Percentiles rank a stretch among this genome's conserved stretches.
Evolutionary conservation across 2,888 invertebrate species (phyloP).

Genomic region (Acleris literana): DNA sequence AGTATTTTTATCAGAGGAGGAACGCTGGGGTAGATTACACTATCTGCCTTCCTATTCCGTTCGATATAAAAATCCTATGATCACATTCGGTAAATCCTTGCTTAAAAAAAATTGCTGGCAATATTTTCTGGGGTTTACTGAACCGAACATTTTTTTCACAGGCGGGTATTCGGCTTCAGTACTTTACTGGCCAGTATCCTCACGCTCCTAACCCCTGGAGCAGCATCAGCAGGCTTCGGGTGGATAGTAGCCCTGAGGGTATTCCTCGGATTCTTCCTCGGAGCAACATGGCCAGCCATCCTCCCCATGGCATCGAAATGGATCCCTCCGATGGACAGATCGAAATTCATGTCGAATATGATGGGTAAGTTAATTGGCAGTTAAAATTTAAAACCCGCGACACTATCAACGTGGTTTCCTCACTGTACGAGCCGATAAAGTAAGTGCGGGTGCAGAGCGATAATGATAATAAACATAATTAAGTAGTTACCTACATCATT

Average conservation of each 20-base stretch:
- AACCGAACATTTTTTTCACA: conserved; percentile 43
- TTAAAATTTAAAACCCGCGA: too few relatives aligned
- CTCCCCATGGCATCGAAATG: conserved; percentile 96
- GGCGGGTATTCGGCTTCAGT: conserved; percentile 93
- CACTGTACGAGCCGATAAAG: neutral
- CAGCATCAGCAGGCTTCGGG: conserved; percentile 87
- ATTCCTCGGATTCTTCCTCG: conserved; percentile 90
- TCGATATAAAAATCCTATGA: too few relatives aligned
- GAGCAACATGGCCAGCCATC: conserved; percentile 97
- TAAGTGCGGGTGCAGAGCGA: neutral
- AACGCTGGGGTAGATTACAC: too few relatives aligned
- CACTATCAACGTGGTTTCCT: conserved; percentile 1
- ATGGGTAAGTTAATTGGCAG: conserved; percentile 85
- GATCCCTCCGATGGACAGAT: conserved; percentile 97
- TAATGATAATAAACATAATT: conserved; percentile 3
- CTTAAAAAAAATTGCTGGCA: too few relatives aligned
- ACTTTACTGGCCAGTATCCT: conserved; percentile 91
- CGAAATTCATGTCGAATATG: conserved; percentile 96
- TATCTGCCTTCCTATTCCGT: too few relatives aligned
- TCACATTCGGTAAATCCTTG: too few relatives aligned
- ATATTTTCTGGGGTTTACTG: neutral
- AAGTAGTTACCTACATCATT: neutral
- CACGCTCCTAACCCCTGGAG: conserved; percentile 91
- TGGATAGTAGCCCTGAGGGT: conserved; percentile 89
- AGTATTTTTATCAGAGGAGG: too few relatives aligned